phyloP scores from a whole-genome alignment of 2,888 invertebrate species.

The Gari tellinella region DNA sequence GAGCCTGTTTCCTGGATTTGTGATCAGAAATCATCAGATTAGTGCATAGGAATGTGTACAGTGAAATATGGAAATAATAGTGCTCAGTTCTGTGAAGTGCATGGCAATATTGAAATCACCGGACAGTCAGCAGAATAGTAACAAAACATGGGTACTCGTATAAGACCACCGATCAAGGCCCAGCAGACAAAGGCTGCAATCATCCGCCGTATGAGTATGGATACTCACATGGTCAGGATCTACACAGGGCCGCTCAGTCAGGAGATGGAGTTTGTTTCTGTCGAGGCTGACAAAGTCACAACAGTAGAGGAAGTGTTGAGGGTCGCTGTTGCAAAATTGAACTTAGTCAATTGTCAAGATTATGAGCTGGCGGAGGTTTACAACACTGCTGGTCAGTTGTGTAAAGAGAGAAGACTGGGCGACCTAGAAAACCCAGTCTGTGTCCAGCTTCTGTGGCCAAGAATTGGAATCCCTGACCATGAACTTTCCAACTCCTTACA shows the following conservation, averaged over 20 bases:
- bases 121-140: no score
- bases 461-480: conserved; percentile 60
- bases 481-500: conserved; percentile 63
- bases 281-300: conserved; percentile 80
- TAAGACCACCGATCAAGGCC: no score
- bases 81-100: no score
- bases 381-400: conserved; percentile 93
- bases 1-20: no score
- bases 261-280: conserved; percentile 74
- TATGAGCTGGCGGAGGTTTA: conserved; percentile 89
- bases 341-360: conserved; percentile 66
- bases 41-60: no score
- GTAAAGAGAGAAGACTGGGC: conserved; percentile 95
- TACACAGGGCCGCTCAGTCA: conserved; percentile 76
- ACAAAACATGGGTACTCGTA: no score
- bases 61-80: no score
- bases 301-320: conserved; percentile 87
- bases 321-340: conserved; percentile 72
- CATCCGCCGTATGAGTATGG: conserved; percentile 76
- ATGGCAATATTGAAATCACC: no score
- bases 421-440: conserved; percentile 87
- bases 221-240: conserved; percentile 81
- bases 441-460: conserved; percentile 85
- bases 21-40: no score
- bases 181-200: conserved; percentile 52